phyloP scores from a whole-genome alignment of 2,797 vertebrate genomes.

The Poecilia picta region DNA sequence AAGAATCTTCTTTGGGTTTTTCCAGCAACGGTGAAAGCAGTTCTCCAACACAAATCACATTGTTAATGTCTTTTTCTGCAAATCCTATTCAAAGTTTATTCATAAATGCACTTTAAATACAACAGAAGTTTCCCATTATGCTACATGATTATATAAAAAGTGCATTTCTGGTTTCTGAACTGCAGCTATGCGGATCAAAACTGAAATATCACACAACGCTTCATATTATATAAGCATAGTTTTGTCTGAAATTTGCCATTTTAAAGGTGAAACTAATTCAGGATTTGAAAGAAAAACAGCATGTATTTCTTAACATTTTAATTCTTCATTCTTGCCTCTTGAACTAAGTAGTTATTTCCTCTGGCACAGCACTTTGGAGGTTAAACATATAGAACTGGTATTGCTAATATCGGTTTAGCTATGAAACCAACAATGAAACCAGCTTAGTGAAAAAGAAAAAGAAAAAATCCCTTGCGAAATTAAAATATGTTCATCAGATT shows the following conservation, averaged over 20 bases:
- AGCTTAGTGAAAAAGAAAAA: not conserved
- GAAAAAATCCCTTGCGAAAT: not conserved
- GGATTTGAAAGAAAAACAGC: not conserved
- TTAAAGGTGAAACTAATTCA: not conserved
- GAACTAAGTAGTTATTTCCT: not conserved
- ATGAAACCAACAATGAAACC: not conserved
- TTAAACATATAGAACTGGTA: not conserved
- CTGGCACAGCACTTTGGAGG: not conserved
- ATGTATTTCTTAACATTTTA: not conserved
- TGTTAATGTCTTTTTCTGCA: not conserved
- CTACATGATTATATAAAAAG: not conserved
- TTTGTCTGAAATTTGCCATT: not conserved
- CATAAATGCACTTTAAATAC: not conserved
- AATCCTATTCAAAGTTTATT: not conserved
- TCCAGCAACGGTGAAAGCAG: not conserved
- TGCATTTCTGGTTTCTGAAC: not conserved
- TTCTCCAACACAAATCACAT: not conserved
- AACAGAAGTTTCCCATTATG: not conserved
- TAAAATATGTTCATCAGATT: not conserved
- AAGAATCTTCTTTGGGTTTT: slow-evolving; percentile 3
- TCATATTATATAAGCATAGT: not conserved
- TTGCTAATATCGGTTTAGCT: not conserved
- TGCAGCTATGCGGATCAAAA: not conserved
- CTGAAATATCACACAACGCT: not conserved
- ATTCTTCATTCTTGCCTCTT: not conserved